A percentile compares a stretch with the other conserved stretches of the same genome.
Evolutionary conservation across 2,113 vertebrate species (phyloP).

Genomic region (Nematolebias whitei): DNA sequence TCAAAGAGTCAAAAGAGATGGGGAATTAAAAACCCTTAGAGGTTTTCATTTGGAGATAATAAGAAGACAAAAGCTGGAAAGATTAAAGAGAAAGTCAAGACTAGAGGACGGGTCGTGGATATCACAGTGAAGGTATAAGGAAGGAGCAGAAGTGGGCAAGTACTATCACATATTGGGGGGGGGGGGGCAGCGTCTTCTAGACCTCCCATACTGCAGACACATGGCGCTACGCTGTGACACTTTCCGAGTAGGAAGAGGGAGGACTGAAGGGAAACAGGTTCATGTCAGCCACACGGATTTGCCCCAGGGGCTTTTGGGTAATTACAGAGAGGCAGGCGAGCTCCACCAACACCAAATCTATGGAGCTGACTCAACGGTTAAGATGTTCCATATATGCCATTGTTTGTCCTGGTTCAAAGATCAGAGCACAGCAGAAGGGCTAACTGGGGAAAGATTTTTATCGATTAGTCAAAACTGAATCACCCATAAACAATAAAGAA

Average conservation of each 20-base stretch:
- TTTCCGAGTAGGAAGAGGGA: slow-evolving; percentile 24
- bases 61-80: slow-evolving; percentile 37
- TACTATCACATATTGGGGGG: slow-evolving; percentile 44
- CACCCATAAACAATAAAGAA: neutral
- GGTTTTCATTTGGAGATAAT: slow-evolving; percentile 15
- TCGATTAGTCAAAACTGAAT: slow-evolving; percentile 9
- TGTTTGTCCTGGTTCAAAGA: slow-evolving; percentile 41
- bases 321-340: slow-evolving; percentile 72
- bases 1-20: neutral
- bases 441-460: slow-evolving; percentile 1
- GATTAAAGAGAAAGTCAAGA: slow-evolving; percentile 47
- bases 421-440: slow-evolving; percentile 5
- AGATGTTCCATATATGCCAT: slow-evolving; percentile 41
- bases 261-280: slow-evolving; percentile 46
- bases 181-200: slow-evolving; percentile 48
- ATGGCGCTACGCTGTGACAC: slow-evolving; percentile 43
- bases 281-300: slow-evolving; percentile 62
- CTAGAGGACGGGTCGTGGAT: neutral
- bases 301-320: slow-evolving; percentile 68
- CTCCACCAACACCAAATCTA: slow-evolving; percentile 48
- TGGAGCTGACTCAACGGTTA: slow-evolving; percentile 39
- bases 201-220: slow-evolving; percentile 75
- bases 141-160: slow-evolving; percentile 10
- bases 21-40: slow-evolving; percentile 9
- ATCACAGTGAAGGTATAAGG: slow-evolving; percentile 22